A percentile compares a stretch with the other conserved stretches of the same genome.
Conservation (phyloP, 2,797 vertebrate species). For the Linurgus olivaceus region DNA sequence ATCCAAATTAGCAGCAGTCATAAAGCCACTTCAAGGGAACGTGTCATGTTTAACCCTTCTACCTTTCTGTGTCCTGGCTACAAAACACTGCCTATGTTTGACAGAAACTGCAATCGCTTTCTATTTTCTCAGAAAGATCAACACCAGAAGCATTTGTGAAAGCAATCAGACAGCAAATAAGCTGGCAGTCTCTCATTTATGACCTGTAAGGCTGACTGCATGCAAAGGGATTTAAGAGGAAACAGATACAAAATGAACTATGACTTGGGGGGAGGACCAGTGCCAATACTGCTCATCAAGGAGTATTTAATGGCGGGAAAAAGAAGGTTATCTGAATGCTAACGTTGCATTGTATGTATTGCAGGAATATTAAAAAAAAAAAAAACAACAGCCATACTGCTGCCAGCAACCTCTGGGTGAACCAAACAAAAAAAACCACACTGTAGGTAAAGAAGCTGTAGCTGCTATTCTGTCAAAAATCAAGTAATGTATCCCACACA, state of each 20-base stretch:
- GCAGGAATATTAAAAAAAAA: not conserved
- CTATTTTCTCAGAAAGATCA: not conserved
- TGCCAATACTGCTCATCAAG: constrained; percentile 8
- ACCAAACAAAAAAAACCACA: not conserved
- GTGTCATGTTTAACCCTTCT: not conserved
- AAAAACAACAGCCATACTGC: not conserved
- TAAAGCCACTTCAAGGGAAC: not conserved
- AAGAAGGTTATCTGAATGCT: not conserved
- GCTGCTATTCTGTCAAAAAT: not conserved
- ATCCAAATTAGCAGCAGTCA: constrained; percentile 42
- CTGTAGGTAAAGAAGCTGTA: not conserved
- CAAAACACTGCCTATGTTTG: not conserved
- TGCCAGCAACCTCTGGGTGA: constrained; percentile 8
- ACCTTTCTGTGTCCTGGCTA: not conserved
- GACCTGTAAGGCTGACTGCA: not conserved
- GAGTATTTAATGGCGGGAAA: not conserved
- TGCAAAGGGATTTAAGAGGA: constrained; percentile 47
- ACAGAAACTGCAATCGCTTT: not conserved
- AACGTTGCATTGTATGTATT: not conserved
- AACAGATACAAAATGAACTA: constrained; percentile 58
- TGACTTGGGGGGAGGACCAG: not conserved
- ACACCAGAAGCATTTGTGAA: constrained; percentile 25
- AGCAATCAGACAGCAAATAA: constrained; percentile 5
- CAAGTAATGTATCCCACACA: not conserved
- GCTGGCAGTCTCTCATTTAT: not conserved